These are phyloP conservation scores for Orius insidiosus DNA, from an alignment of 1,140 invertebrate genomes.

Conservation along the genomic window DNA sequence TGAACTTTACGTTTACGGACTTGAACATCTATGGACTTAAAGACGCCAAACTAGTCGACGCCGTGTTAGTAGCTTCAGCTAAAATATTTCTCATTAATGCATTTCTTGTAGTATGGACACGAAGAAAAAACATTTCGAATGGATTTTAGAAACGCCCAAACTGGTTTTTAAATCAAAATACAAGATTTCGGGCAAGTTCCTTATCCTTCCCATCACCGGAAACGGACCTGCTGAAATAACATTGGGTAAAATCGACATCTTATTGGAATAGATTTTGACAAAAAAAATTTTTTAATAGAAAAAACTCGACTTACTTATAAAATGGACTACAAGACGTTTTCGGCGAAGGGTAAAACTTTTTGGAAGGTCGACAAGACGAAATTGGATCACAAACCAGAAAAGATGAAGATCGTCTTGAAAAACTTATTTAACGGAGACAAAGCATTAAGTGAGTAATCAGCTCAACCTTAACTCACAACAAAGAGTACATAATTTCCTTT, in stretches of 20 bases:
- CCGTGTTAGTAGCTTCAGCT: too few relatives aligned
- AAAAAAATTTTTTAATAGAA: not conserved
- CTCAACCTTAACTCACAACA: too few relatives aligned
- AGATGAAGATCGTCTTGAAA: conserved; percentile 15
- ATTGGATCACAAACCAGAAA: conserved; percentile 3
- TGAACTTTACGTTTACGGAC: too few relatives aligned
- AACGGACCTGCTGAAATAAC: conserved; percentile 47
- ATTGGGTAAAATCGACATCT: conserved; percentile 31
- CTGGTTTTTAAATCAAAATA: conserved; percentile 36
- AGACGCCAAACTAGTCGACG: too few relatives aligned
- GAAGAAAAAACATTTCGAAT: conserved; percentile 18
- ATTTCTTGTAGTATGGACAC: conserved; percentile 17
- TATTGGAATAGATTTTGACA: not conserved
- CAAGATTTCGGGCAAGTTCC: conserved; percentile 43
- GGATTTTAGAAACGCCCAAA: conserved; percentile 25
- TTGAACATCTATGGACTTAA: too few relatives aligned
- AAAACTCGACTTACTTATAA: not conserved
- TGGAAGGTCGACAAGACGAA: conserved; percentile 10
- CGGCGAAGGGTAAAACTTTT: conserved; percentile 14
- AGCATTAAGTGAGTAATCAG: conserved; percentile 15
- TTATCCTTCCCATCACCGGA: conserved; percentile 47
- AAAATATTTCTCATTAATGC: too few relatives aligned
- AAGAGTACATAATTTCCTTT: too few relatives aligned
- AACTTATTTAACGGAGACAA: conserved; percentile 21
- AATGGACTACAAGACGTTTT: conserved; percentile 12